Evolutionary conservation across 2,888 invertebrate species (phyloP).

Genomic region (Lasioglossum malachurum): DNA sequence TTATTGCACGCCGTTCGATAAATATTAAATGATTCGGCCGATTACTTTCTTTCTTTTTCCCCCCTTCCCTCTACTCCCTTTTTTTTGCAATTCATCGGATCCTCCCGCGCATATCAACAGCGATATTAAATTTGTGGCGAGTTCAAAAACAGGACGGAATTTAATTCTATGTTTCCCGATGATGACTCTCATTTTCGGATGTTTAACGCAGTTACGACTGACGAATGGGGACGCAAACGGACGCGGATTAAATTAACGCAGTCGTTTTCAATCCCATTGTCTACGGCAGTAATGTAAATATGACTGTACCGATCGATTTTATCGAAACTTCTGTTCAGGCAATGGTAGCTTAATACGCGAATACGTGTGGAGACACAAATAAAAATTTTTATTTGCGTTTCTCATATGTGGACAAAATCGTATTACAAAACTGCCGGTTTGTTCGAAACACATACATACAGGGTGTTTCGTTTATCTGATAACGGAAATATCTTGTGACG

Average conservation of each 20-base stretch:
- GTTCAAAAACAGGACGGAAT: not conserved
- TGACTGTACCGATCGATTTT: not conserved
- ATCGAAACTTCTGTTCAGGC: not conserved
- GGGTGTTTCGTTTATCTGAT: no score
- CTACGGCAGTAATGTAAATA: not conserved
- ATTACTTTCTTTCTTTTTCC: not conserved
- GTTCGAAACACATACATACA: not conserved
- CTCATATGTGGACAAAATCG: not conserved
- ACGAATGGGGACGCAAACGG: not conserved
- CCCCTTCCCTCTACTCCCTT: not conserved
- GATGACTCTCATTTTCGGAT: not conserved
- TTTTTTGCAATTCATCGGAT: not conserved
- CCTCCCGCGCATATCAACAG: not conserved
- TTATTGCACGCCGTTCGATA: constrained; percentile 3
- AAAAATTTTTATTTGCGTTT: not conserved
- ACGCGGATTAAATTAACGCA: not conserved
- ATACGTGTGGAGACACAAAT: not conserved
- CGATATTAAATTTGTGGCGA: not conserved
- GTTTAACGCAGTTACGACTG: not conserved
- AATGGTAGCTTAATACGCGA: not conserved
- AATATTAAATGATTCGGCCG: constrained; percentile 40
- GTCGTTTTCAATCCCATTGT: not conserved
- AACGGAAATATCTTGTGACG: no score
- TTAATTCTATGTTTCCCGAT: not conserved
- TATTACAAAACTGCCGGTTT: no score